phyloP scores from a whole-genome alignment of 2,888 invertebrate species.

The Meta bourneti region DNA sequence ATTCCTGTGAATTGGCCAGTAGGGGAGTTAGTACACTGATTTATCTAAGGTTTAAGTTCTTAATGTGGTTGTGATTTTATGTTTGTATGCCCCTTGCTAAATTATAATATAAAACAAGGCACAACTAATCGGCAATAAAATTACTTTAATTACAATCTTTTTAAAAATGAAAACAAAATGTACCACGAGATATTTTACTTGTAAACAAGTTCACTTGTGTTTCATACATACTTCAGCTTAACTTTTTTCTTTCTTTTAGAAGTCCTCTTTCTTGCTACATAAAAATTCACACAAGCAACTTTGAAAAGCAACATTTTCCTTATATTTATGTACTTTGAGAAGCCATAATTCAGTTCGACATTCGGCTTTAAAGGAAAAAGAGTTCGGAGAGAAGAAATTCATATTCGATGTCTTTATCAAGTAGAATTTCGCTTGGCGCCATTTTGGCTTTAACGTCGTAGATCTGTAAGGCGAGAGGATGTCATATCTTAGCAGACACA shows the following conservation, averaged over 20 bases:
- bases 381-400: constrained; percentile 21
- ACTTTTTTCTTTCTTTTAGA: not conserved
- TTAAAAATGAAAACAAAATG: constrained; percentile 39
- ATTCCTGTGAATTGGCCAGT: too few relatives aligned
- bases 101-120: not conserved
- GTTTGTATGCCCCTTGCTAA: too few relatives aligned
- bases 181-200: constrained; percentile 46
- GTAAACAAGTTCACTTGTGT: constrained; percentile 48
- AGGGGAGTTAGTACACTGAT: too few relatives aligned
- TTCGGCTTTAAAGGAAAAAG: constrained; percentile 6
- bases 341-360: constrained; percentile 30
- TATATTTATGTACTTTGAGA: constrained; percentile 64
- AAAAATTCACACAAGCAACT: constrained; percentile 38
- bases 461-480: not conserved
- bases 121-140: constrained; percentile 61
- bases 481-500: not conserved
- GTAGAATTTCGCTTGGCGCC: constrained; percentile 72
- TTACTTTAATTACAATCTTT: constrained; percentile 65
- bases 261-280: constrained; percentile 17
- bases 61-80: too few relatives aligned
- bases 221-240: constrained; percentile 27
- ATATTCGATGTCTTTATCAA: constrained; percentile 66
- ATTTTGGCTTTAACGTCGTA: constrained; percentile 50
- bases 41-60: too few relatives aligned
- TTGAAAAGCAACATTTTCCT: constrained; percentile 1